phyloP scores from a whole-genome alignment of 64 coral and sea anemone genomes.

The Dendronephthya gigantea region DNA sequence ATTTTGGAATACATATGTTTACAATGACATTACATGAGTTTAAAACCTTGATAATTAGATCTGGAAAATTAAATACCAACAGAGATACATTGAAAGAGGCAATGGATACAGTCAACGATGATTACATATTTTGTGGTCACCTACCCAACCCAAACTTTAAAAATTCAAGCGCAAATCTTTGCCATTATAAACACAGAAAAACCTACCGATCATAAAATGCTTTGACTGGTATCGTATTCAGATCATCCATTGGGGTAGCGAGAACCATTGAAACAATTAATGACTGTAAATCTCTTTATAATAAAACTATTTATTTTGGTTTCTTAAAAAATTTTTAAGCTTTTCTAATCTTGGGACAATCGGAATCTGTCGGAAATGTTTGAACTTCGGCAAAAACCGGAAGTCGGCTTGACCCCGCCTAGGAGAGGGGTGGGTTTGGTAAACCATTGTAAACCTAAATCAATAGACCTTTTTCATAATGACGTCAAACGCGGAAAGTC shows the following conservation, averaged over 20 bases:
- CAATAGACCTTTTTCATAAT: no score
- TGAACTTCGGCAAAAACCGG: not conserved
- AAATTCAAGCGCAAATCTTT: not conserved
- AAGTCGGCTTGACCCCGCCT: no score
- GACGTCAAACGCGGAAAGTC: no score
- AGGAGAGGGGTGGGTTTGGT: no score
- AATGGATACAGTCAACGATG: no score
- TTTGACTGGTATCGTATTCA: not conserved
- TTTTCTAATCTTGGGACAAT: not conserved
- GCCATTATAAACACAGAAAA: not conserved
- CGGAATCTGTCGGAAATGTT: not conserved
- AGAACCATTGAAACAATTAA: slow-evolving; percentile 6
- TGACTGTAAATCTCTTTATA: not conserved
- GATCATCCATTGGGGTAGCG: not conserved
- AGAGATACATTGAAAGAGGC: no score
- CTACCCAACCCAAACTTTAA: not conserved
- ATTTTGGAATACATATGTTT: no score
- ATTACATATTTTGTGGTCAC: no score
- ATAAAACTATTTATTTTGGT: not conserved
- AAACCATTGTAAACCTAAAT: no score
- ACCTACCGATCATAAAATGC: slow-evolving; percentile 15
- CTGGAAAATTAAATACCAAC: no score
- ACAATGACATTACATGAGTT: no score
- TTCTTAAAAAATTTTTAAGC: not conserved
- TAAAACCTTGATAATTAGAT: no score